phyloP scores from a whole-genome alignment of 2,888 invertebrate genomes.

The Deroplatys truncata region DNA sequence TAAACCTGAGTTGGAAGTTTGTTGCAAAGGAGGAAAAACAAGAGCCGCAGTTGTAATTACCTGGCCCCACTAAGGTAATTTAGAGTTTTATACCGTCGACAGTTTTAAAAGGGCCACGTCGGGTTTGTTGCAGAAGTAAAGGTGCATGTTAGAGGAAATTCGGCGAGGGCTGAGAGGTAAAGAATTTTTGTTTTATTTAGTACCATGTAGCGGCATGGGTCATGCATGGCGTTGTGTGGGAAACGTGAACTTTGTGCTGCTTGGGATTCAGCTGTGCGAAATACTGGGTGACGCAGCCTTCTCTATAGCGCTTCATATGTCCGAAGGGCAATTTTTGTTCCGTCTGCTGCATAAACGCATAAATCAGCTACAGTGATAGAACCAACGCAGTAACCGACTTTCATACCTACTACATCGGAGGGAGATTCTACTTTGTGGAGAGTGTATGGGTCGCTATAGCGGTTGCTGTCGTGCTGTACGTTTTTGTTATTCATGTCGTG shows the following conservation, averaged over 20 bases:
- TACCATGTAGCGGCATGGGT: background rate
- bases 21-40: background rate
- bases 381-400: too few relatives aligned
- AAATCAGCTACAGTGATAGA: too few relatives aligned
- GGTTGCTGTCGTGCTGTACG: too few relatives aligned
- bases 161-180: too few relatives aligned
- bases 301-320: too few relatives aligned
- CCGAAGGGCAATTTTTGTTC: too few relatives aligned
- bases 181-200: background rate
- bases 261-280: background rate
- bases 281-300: too few relatives aligned
- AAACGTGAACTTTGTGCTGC: background rate
- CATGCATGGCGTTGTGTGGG: background rate
- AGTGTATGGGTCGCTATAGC: too few relatives aligned
- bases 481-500: too few relatives aligned
- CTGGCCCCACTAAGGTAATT: background rate
- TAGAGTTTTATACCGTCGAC: background rate
- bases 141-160: background rate
- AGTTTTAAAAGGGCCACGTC: background rate
- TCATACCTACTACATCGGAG: too few relatives aligned
- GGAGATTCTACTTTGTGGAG: too few relatives aligned
- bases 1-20: background rate
- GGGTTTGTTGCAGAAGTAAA: background rate
- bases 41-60: background rate
- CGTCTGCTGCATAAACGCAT: too few relatives aligned